Evolutionary conservation across 1,140 invertebrate species (phyloP), one percentile per base, ranked within the genome.

Genomic region (Mizuhopecten yessoensis): DNA sequence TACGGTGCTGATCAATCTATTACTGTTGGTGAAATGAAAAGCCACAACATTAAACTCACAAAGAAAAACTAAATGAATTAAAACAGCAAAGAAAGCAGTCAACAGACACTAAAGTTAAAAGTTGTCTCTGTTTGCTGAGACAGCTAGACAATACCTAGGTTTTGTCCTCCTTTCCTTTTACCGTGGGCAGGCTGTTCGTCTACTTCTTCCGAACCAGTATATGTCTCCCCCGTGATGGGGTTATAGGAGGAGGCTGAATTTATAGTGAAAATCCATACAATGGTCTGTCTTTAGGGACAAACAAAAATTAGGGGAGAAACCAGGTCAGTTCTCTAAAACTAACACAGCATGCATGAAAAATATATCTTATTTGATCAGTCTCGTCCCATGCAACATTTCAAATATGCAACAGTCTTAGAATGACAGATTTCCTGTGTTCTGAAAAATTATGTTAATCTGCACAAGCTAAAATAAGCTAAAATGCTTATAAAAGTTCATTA

Each of bases 201-300:
- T n/a, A n/a, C n/a, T 29, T 89, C 34, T 45, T 89, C 92, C 87
- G 29, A 57, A 20, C 86, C 89, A 90, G 75, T 87, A 89, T 92
- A 90, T 20, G 86, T 87, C 45, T 92, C 88, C 86, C 90, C 87
- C 23, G 90, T 92, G 88, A 91, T 92, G 34, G 90, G 90, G 89
- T 92, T 92, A 89, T 34, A 91, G 39, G 87, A 91, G n/a, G 92
- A 92, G 34, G 91, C 90, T 92, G 90, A 89, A 92, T 90, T 39
- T 34, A 86, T 90, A 86, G 33, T 29, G 33, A 29, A 89, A 75
- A 33, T 86, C 34, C 34, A 86, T 34, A 86, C 57, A 75, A 75
- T 75, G 57, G 57, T 75, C 57, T 75, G 57, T 75, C 57, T 75
- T n/a, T n/a, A n/a, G 57, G 57, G 57, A 75, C 57, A 75, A 75